Percentiles rank a stretch among this genome's conserved stretches.
Conservation (phyloP, 2,888 invertebrate species). For the Hymenopus coronatus region DNA sequence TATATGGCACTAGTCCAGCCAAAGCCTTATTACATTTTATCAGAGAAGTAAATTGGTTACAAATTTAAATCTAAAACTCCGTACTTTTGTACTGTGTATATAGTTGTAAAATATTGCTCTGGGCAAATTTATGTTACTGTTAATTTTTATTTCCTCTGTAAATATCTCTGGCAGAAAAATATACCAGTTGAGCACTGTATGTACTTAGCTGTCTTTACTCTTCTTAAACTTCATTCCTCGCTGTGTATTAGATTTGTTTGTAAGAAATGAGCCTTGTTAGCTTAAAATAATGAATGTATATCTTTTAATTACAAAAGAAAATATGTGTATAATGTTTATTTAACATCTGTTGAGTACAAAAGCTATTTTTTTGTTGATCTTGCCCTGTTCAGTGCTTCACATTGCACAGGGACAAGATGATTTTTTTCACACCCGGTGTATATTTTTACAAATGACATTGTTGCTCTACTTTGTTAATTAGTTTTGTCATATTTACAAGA, state of each 20-base stretch:
- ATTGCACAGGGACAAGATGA: not conserved
- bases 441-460: not conserved
- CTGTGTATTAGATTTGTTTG: not conserved
- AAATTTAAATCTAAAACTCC: not conserved
- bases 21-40: not conserved
- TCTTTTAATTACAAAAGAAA: not conserved
- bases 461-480: not conserved
- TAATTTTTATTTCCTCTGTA: not conserved
- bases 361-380: not conserved
- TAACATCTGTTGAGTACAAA: not conserved
- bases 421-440: not conserved
- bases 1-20: not conserved
- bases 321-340: not conserved
- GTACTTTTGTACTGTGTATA: slow-evolving; percentile 12
- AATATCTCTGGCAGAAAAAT: not conserved
- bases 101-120: slow-evolving; percentile 9
- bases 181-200: not conserved
- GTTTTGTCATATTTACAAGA: not conserved
- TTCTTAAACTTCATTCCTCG: not conserved
- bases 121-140: not conserved
- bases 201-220: not conserved
- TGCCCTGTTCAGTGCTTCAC: not conserved
- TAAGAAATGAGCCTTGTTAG: not conserved
- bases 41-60: not conserved
- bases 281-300: not conserved